Percentiles rank a stretch among this genome's conserved stretches.
Evolutionary conservation across 2,797 vertebrate species (phyloP).

Genomic region (Leontocebus nigricollis): DNA sequence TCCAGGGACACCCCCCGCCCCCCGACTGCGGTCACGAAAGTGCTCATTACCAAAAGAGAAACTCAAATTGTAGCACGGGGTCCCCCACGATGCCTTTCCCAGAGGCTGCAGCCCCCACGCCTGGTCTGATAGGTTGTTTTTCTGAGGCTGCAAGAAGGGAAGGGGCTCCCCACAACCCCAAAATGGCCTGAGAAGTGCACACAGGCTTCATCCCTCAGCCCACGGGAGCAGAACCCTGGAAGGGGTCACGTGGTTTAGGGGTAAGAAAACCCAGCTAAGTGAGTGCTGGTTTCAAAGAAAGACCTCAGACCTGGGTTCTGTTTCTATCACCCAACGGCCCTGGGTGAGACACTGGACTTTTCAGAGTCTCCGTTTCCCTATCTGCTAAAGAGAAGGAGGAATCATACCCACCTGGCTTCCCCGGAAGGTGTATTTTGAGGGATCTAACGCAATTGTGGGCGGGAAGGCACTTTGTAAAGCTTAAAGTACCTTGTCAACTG

Average conservation of each 20-base stretch:
- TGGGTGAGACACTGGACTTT: background rate
- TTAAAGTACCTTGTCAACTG: constrained; percentile 59
- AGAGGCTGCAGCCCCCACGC: background rate
- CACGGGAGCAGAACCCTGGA: background rate
- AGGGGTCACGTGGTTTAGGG: background rate
- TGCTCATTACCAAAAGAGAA: background rate
- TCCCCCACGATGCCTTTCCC: background rate
- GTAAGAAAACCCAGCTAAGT: background rate
- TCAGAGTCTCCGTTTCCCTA: constrained; percentile 32
- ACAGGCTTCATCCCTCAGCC: background rate
- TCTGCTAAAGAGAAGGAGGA: background rate
- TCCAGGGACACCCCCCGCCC: constrained; percentile 29
- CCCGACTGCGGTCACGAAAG: background rate
- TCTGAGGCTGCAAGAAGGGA: background rate
- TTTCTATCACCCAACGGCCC: background rate
- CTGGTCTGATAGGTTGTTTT: background rate
- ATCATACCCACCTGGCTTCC: background rate
- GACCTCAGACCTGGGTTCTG: background rate
- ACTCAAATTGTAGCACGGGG: background rate
- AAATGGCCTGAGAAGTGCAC: background rate
- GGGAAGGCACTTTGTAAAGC: constrained; percentile 51
- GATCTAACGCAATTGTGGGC: background rate
- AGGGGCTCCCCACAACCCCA: background rate
- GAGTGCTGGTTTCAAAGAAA: background rate
- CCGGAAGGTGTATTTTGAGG: background rate